Evolutionary conservation across 2,888 invertebrate species (phyloP), one percentile per base, ranked within the genome.

Genomic region (Hypsopygia costalis): DNA sequence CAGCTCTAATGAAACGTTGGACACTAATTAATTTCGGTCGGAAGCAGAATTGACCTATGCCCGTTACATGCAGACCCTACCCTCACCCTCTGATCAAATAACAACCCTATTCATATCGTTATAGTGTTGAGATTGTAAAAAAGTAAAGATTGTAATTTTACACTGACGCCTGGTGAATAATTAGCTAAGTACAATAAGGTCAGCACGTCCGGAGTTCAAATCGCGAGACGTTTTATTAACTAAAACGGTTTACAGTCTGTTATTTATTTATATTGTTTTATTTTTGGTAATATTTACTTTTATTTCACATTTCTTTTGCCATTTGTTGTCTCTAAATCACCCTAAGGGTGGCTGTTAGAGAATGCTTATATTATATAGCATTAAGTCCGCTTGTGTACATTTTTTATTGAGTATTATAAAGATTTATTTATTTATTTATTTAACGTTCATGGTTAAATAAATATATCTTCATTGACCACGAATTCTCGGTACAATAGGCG

Each of bases 21-120:
- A 62, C 65, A 62, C 66, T 73, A 78, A 79, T 81, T 83, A 79
- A 77, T 79, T 76, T 72, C 48, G 58, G 61, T 62, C 69, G 66
- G 68, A 63, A 62, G 61, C 64, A 53, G 62, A 78, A 74, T 75
- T 80, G 74, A 77, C 76, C 77, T 70, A 62, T 62, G 68, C 58
- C 60, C 63, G 42, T 38, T 10, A 22, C 27, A 33, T 34, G 29
- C 31, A 6, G 6, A 40, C 45, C 40, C 12, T 47, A 46, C 44
- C 21, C 2, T 34, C 20, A 36, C 22, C 0, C 6, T 5, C 1
- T 34, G 31, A 12, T 11, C 8, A 1, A 46, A 44, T 41, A 34
- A 30, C 6, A 21, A 39, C 40, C 33, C 21, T 54, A 31, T 11
- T 0, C 0, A 10, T 1, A 11, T 7, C 1, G 4, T 3, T 3